Percentiles rank a stretch among this genome's conserved stretches.
Conservation (phyloP, 2,113 vertebrate genomes). For the Paracanthobrama guichenoti region DNA sequence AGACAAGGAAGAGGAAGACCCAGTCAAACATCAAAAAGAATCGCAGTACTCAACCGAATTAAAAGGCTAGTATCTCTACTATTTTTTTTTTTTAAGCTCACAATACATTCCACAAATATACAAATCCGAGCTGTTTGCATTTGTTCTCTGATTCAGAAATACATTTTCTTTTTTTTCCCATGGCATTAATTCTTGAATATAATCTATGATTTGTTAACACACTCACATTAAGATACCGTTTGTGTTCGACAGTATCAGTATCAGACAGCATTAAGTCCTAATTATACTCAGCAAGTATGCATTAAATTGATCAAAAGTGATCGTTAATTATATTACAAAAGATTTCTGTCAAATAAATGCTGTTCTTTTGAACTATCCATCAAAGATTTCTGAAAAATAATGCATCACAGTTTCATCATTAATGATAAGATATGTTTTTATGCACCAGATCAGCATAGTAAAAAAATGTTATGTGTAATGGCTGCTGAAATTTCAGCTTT, state of each 20-base stretch:
- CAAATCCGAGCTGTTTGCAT: neutral
- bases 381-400: neutral
- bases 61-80: neutral
- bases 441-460: neutral
- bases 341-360: too few relatives aligned
- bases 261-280: neutral
- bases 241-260: too few relatives aligned
- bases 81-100: slow-evolving; percentile 2
- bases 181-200: neutral
- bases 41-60: slow-evolving; percentile 26
- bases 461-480: neutral
- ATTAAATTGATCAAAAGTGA: too few relatives aligned
- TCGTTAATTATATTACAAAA: too few relatives aligned
- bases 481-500: neutral
- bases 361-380: too few relatives aligned
- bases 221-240: neutral
- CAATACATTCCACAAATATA: neutral
- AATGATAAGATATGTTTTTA: neutral
- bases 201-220: neutral
- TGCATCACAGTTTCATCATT: neutral
- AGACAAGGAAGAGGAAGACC: slow-evolving; percentile 9
- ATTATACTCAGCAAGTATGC: neutral
- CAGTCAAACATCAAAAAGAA: slow-evolving; percentile 17
- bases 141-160: neutral
- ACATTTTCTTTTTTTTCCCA: neutral